A percentile compares a stretch with the other conserved stretches of the same genome.
phyloP scores from a whole-genome alignment of 2,113 vertebrate species.

The Falco punctatus region DNA sequence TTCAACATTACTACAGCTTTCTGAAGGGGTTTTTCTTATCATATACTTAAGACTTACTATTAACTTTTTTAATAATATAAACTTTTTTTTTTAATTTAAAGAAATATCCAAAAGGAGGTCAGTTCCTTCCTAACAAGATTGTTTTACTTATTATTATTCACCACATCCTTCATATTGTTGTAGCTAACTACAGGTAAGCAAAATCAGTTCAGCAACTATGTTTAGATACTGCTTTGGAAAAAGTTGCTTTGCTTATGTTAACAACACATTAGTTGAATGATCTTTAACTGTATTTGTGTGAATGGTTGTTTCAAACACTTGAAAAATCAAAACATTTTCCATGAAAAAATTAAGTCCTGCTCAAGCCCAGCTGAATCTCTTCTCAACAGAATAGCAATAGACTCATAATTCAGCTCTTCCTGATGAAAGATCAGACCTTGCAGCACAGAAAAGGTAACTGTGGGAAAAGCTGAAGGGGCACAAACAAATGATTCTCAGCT shows the following conservation, averaged over 20 bases:
- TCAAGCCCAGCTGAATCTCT: not conserved
- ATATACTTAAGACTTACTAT: not conserved
- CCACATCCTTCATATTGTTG: not conserved
- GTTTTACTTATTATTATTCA: not conserved
- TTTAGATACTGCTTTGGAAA: not conserved
- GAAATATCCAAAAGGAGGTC: not conserved
- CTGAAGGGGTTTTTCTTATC: not conserved
- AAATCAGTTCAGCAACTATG: not conserved
- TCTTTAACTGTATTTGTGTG: not conserved
- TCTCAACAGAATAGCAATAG: not conserved
- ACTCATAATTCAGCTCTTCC: not conserved
- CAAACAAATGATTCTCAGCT: not conserved
- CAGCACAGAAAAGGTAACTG: not conserved
- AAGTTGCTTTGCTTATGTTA: not conserved
- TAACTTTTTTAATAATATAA: not conserved
- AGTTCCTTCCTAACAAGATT: not conserved
- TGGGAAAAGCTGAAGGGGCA: constrained; percentile 33
- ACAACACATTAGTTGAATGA: not conserved
- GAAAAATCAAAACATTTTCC: not conserved
- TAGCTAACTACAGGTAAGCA: not conserved
- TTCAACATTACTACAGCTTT: not conserved
- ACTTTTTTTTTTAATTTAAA: not conserved
- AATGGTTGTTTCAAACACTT: not conserved
- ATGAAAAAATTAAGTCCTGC: not conserved
- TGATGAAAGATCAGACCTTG: constrained; percentile 23